phyloP scores from a whole-genome alignment of 2,888 invertebrate genomes.

The Elmis aenea region DNA sequence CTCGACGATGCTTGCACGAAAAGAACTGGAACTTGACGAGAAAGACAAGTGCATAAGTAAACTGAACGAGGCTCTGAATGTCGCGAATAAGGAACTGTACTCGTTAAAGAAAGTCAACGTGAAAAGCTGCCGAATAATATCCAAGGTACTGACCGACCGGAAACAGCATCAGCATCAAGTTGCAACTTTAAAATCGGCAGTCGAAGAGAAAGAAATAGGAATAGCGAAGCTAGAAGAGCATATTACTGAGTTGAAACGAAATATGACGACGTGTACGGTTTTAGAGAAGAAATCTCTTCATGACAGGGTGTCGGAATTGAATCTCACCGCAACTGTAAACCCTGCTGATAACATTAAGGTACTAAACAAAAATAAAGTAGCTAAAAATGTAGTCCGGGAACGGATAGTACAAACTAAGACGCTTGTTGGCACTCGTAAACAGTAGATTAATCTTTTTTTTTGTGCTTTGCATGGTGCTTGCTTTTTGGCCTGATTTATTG shows the following conservation, averaged over 20 bases:
- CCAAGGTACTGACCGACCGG: conserved; percentile 39
- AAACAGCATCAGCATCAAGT: conserved; percentile 39
- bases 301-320: conserved; percentile 27
- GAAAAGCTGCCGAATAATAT: conserved; percentile 45
- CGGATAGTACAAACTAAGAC: too few species aligned
- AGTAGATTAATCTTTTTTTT: too few species aligned
- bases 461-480: too few species aligned
- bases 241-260: conserved; percentile 4
- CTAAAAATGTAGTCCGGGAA: too few species aligned
- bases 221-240: conserved; percentile 29
- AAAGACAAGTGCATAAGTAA: not conserved
- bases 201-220: conserved; percentile 36
- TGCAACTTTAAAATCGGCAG: conserved; percentile 33
- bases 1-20: not conserved
- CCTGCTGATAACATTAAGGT: conserved; percentile 35
- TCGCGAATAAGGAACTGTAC: conserved; percentile 31
- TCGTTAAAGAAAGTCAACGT: conserved; percentile 42
- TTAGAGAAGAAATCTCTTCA: conserved; percentile 21
- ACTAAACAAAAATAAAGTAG: conserved; percentile 21
- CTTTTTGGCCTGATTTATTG: too few species aligned
- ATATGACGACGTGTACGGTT: not conserved
- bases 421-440: too few species aligned
- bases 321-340: conserved; percentile 26
- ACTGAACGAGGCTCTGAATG: conserved; percentile 23
- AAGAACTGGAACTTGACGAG: not conserved